Evolutionary conservation across 2,888 invertebrate species (phyloP).

Genomic region (Aphrophora alni): DNA sequence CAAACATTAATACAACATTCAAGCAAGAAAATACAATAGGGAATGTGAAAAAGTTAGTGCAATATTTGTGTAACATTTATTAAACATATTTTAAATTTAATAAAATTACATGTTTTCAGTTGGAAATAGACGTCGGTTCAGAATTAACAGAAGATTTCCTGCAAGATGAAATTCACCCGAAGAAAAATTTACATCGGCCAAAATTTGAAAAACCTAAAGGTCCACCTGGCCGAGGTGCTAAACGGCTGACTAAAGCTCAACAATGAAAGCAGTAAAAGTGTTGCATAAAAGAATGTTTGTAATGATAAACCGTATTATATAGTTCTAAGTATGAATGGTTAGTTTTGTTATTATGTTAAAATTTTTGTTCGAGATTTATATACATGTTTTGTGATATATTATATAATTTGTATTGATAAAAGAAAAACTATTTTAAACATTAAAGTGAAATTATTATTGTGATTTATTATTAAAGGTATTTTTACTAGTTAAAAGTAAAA

Average conservation of each 20-base stretch:
- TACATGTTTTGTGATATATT: background rate
- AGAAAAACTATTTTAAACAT: background rate
- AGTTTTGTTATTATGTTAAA: background rate
- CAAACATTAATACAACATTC: too few species aligned
- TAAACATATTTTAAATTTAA: background rate
- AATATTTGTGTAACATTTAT: background rate
- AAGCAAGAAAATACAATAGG: too few species aligned
- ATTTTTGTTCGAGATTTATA: background rate
- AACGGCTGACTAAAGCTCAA: constrained; percentile 80
- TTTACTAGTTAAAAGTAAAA: background rate
- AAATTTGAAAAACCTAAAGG: constrained; percentile 98
- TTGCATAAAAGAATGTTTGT: background rate
- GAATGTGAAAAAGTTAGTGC: too few species aligned
- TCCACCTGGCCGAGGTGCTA: constrained; percentile 91
- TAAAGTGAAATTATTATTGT: background rate
- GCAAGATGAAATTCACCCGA: constrained; percentile 94
- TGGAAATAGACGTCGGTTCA: constrained; percentile 89
- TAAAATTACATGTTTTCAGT: constrained; percentile 62
- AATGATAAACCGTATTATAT: background rate
- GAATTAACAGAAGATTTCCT: constrained; percentile 91
- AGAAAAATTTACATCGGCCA: constrained; percentile 83
- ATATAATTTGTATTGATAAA: background rate
- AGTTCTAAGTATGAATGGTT: background rate
- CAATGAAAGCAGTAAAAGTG: constrained; percentile 16
- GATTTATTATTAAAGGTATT: background rate